Evolutionary conservation across 2,888 invertebrate species (phyloP).

Genomic region (Hypolimnas misippus): DNA sequence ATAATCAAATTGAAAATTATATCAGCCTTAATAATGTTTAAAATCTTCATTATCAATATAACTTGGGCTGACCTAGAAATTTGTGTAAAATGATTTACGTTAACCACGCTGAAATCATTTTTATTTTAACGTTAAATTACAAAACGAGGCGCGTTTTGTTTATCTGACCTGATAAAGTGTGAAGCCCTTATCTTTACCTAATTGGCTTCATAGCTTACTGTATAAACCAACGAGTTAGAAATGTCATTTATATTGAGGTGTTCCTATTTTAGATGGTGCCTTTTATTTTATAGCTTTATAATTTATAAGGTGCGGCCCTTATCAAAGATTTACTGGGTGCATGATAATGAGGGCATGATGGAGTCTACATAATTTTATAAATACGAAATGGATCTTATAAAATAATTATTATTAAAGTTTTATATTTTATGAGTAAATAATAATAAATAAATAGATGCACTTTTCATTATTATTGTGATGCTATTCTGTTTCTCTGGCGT

Average conservation of each 20-base stretch:
- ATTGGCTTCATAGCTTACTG: constrained; percentile 60
- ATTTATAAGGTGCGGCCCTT: constrained; percentile 65
- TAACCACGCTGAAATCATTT: constrained; percentile 64
- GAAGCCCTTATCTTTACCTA: constrained; percentile 70
- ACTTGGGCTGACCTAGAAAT: constrained; percentile 56
- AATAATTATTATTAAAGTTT: not conserved
- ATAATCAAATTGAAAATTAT: too few relatives aligned
- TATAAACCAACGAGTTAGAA: constrained; percentile 51
- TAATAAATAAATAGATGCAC: too few relatives aligned
- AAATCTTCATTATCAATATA: too few relatives aligned
- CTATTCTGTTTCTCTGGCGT: too few relatives aligned
- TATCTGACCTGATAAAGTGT: constrained; percentile 64
- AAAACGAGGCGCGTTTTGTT: constrained; percentile 54
- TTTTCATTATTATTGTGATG: not conserved
- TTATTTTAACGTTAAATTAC: constrained; percentile 54
- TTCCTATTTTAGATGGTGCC: constrained; percentile 42
- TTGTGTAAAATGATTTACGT: constrained; percentile 50
- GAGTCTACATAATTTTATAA: not conserved
- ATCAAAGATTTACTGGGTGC: constrained; percentile 51
- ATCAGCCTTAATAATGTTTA: too few relatives aligned
- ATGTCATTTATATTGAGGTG: constrained; percentile 44
- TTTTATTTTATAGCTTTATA: constrained; percentile 45
- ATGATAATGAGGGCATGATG: constrained; percentile 4
- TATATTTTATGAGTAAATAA: not conserved
- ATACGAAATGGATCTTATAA: not conserved